A percentile compares a stretch with the other conserved stretches of the same genome.
These are phyloP conservation scores for Synanthedon myopaeformis DNA, from an alignment of 2,888 invertebrate species.

Conservation along the genomic window DNA sequence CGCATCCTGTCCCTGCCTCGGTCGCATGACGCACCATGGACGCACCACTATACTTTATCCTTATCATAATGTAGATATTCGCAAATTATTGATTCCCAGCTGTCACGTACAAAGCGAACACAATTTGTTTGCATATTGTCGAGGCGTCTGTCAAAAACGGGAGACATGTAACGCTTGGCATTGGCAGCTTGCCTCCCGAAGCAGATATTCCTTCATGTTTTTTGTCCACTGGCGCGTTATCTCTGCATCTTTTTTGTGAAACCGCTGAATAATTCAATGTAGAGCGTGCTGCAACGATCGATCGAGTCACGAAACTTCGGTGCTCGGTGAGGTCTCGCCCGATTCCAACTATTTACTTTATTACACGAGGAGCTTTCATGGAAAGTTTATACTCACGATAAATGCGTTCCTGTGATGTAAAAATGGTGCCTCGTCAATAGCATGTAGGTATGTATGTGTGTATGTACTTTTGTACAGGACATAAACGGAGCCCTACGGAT, in stretches of 20 bases:
- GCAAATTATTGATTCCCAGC: too few relatives aligned
- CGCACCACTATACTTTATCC: too few relatives aligned
- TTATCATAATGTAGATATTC: too few relatives aligned
- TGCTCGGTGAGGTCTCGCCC: slow-evolving; percentile 3
- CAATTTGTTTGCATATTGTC: too few relatives aligned
- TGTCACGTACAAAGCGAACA: too few relatives aligned
- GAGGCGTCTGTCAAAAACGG: too few relatives aligned
- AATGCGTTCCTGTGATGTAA: not conserved
- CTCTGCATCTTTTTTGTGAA: not conserved
- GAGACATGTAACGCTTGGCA: too few relatives aligned
- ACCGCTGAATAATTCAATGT: not conserved
- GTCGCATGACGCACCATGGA: too few relatives aligned
- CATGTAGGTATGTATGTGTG: not conserved
- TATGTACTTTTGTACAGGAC: not conserved
- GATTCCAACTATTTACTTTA: slow-evolving; percentile 7
- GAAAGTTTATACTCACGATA: not conserved
- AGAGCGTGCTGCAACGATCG: not conserved
- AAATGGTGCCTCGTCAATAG: not conserved
- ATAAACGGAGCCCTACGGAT: slow-evolving; percentile 16
- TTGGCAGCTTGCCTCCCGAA: too few relatives aligned
- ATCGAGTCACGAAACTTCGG: not conserved
- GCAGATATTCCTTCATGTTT: not conserved
- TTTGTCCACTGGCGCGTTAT: not conserved
- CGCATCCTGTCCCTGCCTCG: too few relatives aligned
- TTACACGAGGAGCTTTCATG: not conserved